Percentiles rank a stretch among this genome's conserved stretches.
phyloP scores from a whole-genome alignment of 1,140 invertebrate genomes.

The Colletes latitarsis region DNA sequence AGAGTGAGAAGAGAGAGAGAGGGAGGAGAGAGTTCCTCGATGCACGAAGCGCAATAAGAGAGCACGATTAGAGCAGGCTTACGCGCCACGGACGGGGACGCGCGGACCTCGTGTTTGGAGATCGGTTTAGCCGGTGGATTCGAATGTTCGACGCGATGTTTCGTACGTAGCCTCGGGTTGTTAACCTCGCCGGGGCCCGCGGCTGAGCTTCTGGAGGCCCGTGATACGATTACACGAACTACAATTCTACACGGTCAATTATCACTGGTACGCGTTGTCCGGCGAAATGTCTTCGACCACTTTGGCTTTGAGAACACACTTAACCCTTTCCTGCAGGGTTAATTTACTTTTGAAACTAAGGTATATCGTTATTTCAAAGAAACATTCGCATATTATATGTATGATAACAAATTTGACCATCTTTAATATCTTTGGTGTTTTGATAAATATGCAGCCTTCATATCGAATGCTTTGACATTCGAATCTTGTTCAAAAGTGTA shows the following conservation, averaged over 20 bases:
- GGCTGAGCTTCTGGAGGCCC: background rate
- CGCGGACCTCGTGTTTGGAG: conserved; percentile 21
- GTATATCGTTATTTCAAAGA: too few species aligned
- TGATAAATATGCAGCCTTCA: too few species aligned
- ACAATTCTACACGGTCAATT: background rate
- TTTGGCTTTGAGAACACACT: background rate
- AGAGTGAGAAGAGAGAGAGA: conserved; percentile 14
- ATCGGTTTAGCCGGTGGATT: conserved; percentile 21
- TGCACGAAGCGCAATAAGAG: conserved; percentile 50
- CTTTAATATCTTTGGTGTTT: too few species aligned
- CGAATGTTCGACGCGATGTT: conserved; percentile 13
- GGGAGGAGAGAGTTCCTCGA: background rate
- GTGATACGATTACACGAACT: background rate
- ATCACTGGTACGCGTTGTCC: too few species aligned
- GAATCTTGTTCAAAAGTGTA: too few species aligned
- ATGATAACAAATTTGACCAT: too few species aligned
- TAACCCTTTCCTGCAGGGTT: too few species aligned
- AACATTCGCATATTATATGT: too few species aligned
- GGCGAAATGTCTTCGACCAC: background rate
- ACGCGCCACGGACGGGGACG: conserved; percentile 22
- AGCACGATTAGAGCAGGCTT: conserved; percentile 54
- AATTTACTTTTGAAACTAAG: too few species aligned
- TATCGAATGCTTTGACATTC: too few species aligned
- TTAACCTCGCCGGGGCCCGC: background rate
- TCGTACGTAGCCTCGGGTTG: background rate